Evolutionary conservation across 2,113 vertebrate species (phyloP).

Genomic region (Erinaceus europaeus): DNA sequence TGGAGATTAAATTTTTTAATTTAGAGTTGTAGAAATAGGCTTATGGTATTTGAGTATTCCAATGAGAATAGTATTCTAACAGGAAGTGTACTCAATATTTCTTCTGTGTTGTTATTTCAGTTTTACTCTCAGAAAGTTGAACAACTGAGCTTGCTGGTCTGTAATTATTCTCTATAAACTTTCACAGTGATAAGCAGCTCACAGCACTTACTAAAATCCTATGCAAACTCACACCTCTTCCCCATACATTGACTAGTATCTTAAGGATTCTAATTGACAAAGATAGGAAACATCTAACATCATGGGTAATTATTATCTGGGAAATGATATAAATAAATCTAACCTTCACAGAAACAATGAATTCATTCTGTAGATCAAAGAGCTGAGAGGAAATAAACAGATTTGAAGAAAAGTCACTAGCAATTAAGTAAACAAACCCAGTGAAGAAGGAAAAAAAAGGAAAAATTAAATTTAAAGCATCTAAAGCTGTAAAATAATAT

Average conservation of each 20-base stretch:
- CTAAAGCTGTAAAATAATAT: neutral
- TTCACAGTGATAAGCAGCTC: constrained; percentile 9
- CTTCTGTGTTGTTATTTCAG: constrained; percentile 56
- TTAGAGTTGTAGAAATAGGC: constrained; percentile 38
- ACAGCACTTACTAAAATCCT: constrained; percentile 1
- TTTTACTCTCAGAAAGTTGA: constrained; percentile 60
- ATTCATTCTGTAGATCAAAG: neutral
- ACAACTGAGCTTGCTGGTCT: constrained; percentile 29
- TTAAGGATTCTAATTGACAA: constrained; percentile 6
- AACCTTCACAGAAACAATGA: neutral
- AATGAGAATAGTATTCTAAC: constrained; percentile 53
- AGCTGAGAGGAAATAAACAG: neutral
- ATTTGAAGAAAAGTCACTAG: constrained; percentile 3
- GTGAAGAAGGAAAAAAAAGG: neutral
- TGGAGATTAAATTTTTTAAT: neutral
- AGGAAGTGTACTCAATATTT: constrained; percentile 32
- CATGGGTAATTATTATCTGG: neutral
- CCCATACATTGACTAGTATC: neutral
- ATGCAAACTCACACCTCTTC: neutral
- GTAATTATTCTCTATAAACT: constrained; percentile 29
- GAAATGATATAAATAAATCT: neutral
- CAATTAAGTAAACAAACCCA: constrained; percentile 10
- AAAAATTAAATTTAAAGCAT: neutral
- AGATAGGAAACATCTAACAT: neutral
- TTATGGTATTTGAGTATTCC: constrained; percentile 49